Evolutionary conservation across 2,888 invertebrate species (phyloP).

Genomic region (Syrphus vitripennis): DNA sequence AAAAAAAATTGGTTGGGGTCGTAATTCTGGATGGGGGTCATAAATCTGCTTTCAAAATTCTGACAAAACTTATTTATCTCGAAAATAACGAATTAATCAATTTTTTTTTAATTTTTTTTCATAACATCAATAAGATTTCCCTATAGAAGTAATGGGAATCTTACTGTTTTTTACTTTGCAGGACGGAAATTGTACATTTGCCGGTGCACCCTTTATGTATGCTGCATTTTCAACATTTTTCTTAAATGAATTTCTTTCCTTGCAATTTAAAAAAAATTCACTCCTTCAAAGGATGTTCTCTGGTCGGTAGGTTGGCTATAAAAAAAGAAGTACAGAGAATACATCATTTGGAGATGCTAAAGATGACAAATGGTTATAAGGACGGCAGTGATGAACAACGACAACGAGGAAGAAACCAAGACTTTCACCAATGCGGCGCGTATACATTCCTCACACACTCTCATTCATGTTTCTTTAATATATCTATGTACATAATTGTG

Average conservation of each 20-base stretch:
- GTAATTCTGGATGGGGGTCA: too few species aligned
- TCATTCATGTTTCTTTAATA: background rate
- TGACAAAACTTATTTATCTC: too few species aligned
- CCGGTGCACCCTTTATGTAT: constrained; percentile 10
- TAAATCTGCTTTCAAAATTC: too few species aligned
- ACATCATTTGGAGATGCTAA: constrained; percentile 42
- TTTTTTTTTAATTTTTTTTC: too few species aligned
- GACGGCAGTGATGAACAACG: constrained; percentile 35
- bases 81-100: too few species aligned
- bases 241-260: constrained; percentile 27
- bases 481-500: background rate
- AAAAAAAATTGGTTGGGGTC: too few species aligned
- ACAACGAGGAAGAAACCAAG: constrained; percentile 14
- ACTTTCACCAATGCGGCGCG: background rate
- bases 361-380: constrained; percentile 23
- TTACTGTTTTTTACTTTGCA: too few species aligned
- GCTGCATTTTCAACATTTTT: background rate
- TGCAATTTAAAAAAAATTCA: constrained; percentile 13
- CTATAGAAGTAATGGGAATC: too few species aligned
- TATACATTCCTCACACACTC: background rate
- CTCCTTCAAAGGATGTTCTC: constrained; percentile 3
- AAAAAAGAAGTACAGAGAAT: background rate
- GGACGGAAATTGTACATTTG: background rate
- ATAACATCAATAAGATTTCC: too few species aligned
- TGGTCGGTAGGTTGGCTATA: background rate